phyloP scores from a whole-genome alignment of 1,140 invertebrate species.

The Dinothrombium tinctorium region DNA sequence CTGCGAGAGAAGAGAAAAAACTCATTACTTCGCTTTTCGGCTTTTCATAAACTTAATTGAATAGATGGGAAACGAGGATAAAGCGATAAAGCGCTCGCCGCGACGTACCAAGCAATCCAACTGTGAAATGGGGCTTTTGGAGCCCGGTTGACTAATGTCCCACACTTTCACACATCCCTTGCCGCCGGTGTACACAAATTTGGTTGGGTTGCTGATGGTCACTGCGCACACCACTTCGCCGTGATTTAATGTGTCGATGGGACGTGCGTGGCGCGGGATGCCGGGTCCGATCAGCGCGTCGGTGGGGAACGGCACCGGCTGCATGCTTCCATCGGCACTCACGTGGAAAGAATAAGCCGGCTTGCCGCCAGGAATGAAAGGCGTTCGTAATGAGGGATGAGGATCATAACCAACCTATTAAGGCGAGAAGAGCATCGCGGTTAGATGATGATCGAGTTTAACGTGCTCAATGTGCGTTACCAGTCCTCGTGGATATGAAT shows the following conservation, averaged over 20 bases:
- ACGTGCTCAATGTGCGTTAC: too few relatives aligned
- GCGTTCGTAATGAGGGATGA: constrained; percentile 51
- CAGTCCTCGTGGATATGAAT: constrained; percentile 21
- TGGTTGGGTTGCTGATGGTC: constrained; percentile 58
- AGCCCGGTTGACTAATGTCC: constrained; percentile 52
- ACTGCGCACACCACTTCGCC: constrained; percentile 83
- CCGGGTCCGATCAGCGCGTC: constrained; percentile 75
- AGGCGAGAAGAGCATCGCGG: too few relatives aligned
- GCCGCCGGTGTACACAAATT: constrained; percentile 93
- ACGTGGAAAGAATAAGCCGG: constrained; percentile 72
- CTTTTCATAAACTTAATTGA: too few relatives aligned
- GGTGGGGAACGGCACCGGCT: constrained; percentile 78
- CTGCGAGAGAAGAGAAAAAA: too few relatives aligned
- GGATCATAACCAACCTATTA: constrained; percentile 52
- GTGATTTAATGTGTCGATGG: constrained; percentile 72
- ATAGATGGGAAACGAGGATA: too few relatives aligned
- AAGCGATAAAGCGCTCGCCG: too few relatives aligned
- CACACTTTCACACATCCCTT: constrained; percentile 86
- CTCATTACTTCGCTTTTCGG: too few relatives aligned
- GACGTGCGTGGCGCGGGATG: constrained; percentile 67
- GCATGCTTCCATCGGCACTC: constrained; percentile 54
- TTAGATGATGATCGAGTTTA: too few relatives aligned
- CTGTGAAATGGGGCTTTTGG: constrained; percentile 61
- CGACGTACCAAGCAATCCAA: constrained; percentile 69
- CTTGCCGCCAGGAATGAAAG: constrained; percentile 18